These are phyloP conservation scores for Micronycteris hirsuta DNA, from an alignment of 2,113 vertebrate genomes.

Conservation along the genomic window DNA sequence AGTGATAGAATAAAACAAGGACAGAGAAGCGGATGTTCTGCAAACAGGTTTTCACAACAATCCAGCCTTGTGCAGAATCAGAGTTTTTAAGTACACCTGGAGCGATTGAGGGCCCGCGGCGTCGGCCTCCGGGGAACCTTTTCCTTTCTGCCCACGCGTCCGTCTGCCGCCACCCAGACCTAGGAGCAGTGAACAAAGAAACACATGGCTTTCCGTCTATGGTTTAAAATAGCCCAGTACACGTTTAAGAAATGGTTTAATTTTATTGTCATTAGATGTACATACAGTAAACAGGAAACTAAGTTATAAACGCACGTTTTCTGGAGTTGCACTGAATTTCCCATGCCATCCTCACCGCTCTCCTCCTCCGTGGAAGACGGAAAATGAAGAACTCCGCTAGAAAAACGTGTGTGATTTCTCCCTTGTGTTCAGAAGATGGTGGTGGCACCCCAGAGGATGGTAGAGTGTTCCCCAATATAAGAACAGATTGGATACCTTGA, in stretches of 20 bases:
- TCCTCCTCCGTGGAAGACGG: background rate
- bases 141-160: background rate
- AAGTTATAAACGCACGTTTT: background rate
- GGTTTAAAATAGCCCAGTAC: background rate
- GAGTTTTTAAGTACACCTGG: slow-evolving; percentile 46
- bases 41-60: slow-evolving; percentile 47
- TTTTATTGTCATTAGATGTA: background rate
- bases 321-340: background rate
- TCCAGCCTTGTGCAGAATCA: slow-evolving; percentile 42
- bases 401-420: background rate
- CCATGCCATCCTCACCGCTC: background rate
- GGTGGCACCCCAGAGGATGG: background rate
- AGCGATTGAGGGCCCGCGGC: background rate
- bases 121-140: background rate
- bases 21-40: slow-evolving; percentile 5
- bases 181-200: background rate
- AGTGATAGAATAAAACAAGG: slow-evolving; percentile 44
- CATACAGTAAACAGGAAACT: background rate
- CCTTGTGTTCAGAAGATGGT: background rate
- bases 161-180: background rate
- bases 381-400: background rate
- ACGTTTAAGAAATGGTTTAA: background rate
- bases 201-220: background rate
- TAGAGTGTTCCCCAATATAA: background rate
- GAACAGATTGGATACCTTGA: background rate